Base-by-base conservation (phyloP, 2,797 vertebrate species). In the Clarias platycephalus region DNA sequence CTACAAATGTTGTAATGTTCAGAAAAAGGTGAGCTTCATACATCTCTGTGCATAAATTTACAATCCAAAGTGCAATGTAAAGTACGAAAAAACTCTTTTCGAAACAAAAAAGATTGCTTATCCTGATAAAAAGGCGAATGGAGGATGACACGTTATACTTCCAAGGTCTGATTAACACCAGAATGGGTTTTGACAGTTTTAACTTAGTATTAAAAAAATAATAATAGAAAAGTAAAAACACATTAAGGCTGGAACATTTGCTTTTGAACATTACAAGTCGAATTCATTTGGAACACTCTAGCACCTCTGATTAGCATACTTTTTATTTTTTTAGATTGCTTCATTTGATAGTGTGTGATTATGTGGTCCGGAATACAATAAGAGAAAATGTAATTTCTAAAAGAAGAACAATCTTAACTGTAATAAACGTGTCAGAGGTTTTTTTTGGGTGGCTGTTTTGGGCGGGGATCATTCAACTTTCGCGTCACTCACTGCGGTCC, bases 241-340 rank as follows among this genome's bases (percentile, higher is more conserved):
- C 40, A 49, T 72, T 53, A 49, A 49, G 5, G 28, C 26, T 40
- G 28, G 58, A 20, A 58, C 28, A 68, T 44, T 9, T 31, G 40
- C 66, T 3, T 68, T 12, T 5, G 71, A 75, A 66, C 63, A 13
- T 77, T 68, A 24, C n/a, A 8, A 22, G 18, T 58, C 31, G 12
- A 49, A 68, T 67, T 9, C 1, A 53, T 77, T 26, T 24, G 12
- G 72, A 67, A 57, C 49, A 62, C 40, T 34, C 28, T 34, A 60
- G 80, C 63, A 62, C 37, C 55, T 57, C 34, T 63, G 75, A 79
- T 83, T 79, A 78, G 28, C 64, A 72, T 62, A 28, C 40, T 26
- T 71, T 40, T n/a, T n/a, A n/a, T 37, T 34, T 49, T 49, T 49
- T 49, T 12, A 49, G 44, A 49, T 49, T 49, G 44, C 44, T 28